Base-by-base conservation (phyloP, 2,113 vertebrate species). In the Ibidorhyncha struthersii region DNA sequence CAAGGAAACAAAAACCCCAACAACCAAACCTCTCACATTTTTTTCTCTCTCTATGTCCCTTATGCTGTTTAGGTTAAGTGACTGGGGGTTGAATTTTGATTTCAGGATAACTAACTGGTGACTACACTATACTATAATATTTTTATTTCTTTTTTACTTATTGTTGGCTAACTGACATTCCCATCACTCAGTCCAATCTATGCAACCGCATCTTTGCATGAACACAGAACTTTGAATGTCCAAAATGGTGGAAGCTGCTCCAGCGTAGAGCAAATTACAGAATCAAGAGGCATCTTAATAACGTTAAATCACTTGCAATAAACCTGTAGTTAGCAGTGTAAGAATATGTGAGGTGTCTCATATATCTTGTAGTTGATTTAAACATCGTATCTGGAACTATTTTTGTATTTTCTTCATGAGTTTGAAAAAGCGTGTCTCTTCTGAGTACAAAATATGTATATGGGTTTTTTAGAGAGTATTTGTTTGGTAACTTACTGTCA, bases 401-500 rank as follows among this genome's bases (percentile, higher is more conserved):
- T 82, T 59, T 59, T 78, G 74, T 55, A 21, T 82, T 88, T 86
- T 72, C n/a, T 22, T 80, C 20, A 15, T 34, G 55, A 86, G 14
- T 83, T 36, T 74, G 59, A 78, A 81, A 53, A 12, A 1, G 2
- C 21, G 66, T 67, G 20, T 12, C 4, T 86, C 87, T 96, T 47
- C 13, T 41, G 34, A 79, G 10, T 69, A 12, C 76, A 67, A 92
- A 89, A 81, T 81, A 84, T 8, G 23, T 50, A 20, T 65, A 19
- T 73, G 23, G 23, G 40, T 12, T 93, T 94, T 88, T 41, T 41
- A 89, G 67, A 90, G 65, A 25, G 20, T 76, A 92, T 94, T 96
- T 93, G 59, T 95, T 96, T 91, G 79, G 59, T 94, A 93, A 84
- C 34, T 92, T 86, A 52, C 53, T 7, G 14, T 78, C 72, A 53